phyloP scores from a whole-genome alignment of 2,113 vertebrate genomes.

The Garra rufa region DNA sequence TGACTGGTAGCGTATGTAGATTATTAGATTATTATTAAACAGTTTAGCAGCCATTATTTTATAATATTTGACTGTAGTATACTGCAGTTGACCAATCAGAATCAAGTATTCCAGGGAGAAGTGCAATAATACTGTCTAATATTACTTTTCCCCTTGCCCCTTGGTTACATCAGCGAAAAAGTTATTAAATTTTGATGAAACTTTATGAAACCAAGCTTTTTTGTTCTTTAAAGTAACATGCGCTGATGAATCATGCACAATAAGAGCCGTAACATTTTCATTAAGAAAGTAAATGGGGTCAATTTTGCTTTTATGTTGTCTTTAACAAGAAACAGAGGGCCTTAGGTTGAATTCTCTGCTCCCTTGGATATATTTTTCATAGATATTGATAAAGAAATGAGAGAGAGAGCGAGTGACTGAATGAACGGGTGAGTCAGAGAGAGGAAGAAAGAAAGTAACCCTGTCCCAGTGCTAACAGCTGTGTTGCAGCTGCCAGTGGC shows the following conservation, averaged over 20 bases:
- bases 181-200: conserved; percentile 21
- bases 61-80: not conserved
- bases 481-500: conserved; percentile 91
- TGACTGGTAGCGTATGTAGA: too few relatives aligned
- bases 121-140: not conserved
- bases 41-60: not conserved
- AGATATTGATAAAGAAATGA: conserved; percentile 1
- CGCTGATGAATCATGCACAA: not conserved
- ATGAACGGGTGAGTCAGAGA: conserved; percentile 21
- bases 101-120: not conserved
- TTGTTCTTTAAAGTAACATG: not conserved
- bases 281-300: conserved; percentile 4
- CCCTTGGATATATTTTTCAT: not conserved
- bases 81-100: not conserved
- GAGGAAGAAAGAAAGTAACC: conserved; percentile 13
- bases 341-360: not conserved
- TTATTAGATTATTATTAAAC: too few relatives aligned
- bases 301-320: not conserved
- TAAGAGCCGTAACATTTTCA: not conserved
- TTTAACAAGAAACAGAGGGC: not conserved
- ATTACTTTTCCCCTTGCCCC: not conserved
- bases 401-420: not conserved
- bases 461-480: conserved; percentile 75
- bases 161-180: conserved; percentile 12
- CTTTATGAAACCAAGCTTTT: not conserved